Conservation (phyloP, 2,113 vertebrate genomes). For the Nothoprocta pentlandii region DNA sequence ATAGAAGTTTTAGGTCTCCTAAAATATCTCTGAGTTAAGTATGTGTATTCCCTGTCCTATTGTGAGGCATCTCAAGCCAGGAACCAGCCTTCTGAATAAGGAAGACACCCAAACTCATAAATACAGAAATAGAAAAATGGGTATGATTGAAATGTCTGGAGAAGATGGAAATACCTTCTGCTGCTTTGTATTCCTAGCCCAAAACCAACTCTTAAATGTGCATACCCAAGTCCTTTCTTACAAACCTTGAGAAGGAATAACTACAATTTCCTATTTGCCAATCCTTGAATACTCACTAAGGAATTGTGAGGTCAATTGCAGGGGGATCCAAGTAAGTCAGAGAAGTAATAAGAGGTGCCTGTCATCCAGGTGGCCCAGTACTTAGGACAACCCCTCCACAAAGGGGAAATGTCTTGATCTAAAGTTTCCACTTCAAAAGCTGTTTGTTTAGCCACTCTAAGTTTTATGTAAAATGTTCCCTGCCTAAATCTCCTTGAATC, state of each 20-base stretch:
- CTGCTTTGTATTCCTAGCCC: background rate
- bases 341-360: background rate
- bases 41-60: background rate
- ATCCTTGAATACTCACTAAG: background rate
- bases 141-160: background rate
- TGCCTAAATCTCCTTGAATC: background rate
- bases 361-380: background rate
- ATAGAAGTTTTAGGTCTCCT: background rate
- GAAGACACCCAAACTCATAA: background rate
- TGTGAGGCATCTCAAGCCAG: background rate
- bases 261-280: background rate
- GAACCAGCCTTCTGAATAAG: background rate
- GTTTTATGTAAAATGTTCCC: background rate
- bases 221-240: background rate
- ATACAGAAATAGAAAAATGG: background rate
- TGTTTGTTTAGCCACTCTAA: background rate
- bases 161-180: background rate
- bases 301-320: background rate
- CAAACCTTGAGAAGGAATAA: background rate
- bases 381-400: background rate
- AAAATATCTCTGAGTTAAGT: background rate
- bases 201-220: background rate
- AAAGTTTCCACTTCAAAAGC: background rate
- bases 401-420: background rate
- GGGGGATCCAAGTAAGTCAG: background rate